Evolutionary conservation across 2,797 vertebrate genomes (phyloP).

Genomic region (Clarias laeviceps): DNA sequence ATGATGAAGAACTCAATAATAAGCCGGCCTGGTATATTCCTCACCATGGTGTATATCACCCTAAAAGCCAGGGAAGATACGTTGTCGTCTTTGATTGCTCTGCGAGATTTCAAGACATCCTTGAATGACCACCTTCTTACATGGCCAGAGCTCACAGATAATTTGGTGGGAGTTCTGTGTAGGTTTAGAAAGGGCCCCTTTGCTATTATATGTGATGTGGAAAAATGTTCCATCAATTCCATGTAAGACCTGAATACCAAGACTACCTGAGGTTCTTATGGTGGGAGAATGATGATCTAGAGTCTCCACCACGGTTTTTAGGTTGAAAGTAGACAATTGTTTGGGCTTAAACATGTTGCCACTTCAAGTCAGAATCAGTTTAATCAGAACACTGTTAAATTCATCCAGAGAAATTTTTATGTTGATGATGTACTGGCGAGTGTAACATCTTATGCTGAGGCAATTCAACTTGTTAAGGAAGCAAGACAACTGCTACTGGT

Average conservation of each 20-base stretch:
- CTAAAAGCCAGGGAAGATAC: conserved; percentile 36
- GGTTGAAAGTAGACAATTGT: not conserved
- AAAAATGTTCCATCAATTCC: conserved; percentile 13
- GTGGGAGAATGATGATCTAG: conserved; percentile 2
- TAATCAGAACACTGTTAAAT: not conserved
- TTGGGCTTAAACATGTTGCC: conserved; percentile 2
- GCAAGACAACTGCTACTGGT: too few relatives aligned
- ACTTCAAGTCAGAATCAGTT: not conserved
- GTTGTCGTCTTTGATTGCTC: conserved; percentile 32
- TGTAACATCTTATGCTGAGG: too few relatives aligned
- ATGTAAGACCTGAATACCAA: not conserved
- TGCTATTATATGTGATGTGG: conserved; percentile 10
- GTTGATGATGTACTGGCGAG: conserved; percentile 11
- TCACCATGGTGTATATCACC: conserved; percentile 43
- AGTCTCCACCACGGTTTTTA: not conserved
- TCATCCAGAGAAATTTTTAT: conserved; percentile 23
- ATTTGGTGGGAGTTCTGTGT: not conserved
- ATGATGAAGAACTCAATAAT: conserved; percentile 39
- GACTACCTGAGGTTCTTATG: conserved; percentile 9
- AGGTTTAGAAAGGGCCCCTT: not conserved
- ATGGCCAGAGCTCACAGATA: conserved; percentile 31
- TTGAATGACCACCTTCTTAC: not conserved
- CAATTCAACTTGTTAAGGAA: too few relatives aligned
- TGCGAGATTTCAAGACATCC: not conserved
- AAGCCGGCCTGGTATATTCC: conserved; percentile 38